Evolutionary conservation across 2,113 vertebrate species (phyloP), one percentile per base, ranked within the genome.

Genomic region (Macquaria australasica): DNA sequence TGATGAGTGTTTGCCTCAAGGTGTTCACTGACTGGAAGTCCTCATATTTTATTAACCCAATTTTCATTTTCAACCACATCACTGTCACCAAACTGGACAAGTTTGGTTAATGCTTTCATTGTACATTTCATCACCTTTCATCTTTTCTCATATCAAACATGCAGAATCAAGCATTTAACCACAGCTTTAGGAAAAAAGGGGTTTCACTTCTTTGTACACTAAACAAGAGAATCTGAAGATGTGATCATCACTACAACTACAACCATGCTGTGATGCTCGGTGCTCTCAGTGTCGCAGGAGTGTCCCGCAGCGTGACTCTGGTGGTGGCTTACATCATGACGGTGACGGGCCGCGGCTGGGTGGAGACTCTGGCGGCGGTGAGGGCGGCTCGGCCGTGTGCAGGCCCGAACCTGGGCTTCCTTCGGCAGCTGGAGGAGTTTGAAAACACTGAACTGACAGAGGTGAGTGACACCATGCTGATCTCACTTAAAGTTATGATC

Each of bases 261-360:
- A 12, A 25, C 23, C 9, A 0, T 21, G 45, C 37, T 43, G 58
- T 77, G 62, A 34, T 9, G 67, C 62, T 25, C 37, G 81, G 76
- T 86, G 74, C 58, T 73, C 37, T 78, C 94, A 99, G 98, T 86
- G 96, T 99, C 85, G 98, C 98, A 8, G 98, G 98, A 9, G 97
- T 99, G 87, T 99, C 98, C 73, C 97, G 97, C 84, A 98, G 98
- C 0, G 97, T 98, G 66, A 99, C 98, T 0, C 80, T 99, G 92
- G 98, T 98, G 86, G 97, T 97, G 60, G 98, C 98, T 3, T 99
- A 99, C 91, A 95, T 99, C 85, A 99, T 99, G 98, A 97, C 97
- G 0, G 96, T 97, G 93, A 99, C 98, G 0, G 95, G 97, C 9
- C 95, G 97, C 1, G 97, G 97, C 51, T 99, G 98, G 97, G 96